These are phyloP conservation scores for Anagyrus pseudococci DNA, from an alignment of 2,888 invertebrate species.

Conservation along the genomic window DNA sequence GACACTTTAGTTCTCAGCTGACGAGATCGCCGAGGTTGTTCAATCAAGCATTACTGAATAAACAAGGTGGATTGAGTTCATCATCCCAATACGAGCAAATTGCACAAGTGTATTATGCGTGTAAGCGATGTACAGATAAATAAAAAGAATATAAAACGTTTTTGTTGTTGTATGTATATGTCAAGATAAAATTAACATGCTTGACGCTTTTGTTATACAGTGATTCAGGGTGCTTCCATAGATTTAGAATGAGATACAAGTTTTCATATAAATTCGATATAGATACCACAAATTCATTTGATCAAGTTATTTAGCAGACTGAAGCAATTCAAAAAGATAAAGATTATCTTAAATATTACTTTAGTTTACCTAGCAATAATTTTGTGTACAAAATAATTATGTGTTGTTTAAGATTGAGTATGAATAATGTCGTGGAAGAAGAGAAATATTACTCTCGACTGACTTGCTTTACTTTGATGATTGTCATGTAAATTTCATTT, in stretches of 20 bases:
- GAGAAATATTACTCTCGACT: slow-evolving; percentile 39
- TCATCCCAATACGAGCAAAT: slow-evolving; percentile 8
- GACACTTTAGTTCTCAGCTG: slow-evolving; percentile 15
- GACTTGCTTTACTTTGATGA: slow-evolving; percentile 21
- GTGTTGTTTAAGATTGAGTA: slow-evolving; percentile 31
- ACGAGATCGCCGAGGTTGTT: background rate
- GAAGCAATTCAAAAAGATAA: slow-evolving; percentile 51
- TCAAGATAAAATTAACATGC: slow-evolving; percentile 21
- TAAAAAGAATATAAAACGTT: background rate
- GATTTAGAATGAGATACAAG: slow-evolving; percentile 34
- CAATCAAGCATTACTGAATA: no score
- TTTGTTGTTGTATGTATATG: slow-evolving; percentile 20
- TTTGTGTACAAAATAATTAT: slow-evolving; percentile 25
- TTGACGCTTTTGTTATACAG: slow-evolving; percentile 46
- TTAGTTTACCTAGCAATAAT: slow-evolving; percentile 25
- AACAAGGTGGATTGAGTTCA: no score
- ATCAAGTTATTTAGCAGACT: slow-evolving; percentile 44
- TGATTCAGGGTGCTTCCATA: slow-evolving; percentile 60
- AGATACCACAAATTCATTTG: slow-evolving; percentile 43
- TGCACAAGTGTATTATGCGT: slow-evolving; percentile 6
- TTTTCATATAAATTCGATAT: slow-evolving; percentile 38
- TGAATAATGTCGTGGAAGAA: slow-evolving; percentile 33
- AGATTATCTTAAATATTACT: slow-evolving; percentile 39
- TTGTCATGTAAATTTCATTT: slow-evolving; percentile 13
- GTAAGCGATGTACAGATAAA: slow-evolving; percentile 20